phyloP scores from a whole-genome alignment of 2,797 vertebrate genomes.

The Pangasius sanitwongsei region DNA sequence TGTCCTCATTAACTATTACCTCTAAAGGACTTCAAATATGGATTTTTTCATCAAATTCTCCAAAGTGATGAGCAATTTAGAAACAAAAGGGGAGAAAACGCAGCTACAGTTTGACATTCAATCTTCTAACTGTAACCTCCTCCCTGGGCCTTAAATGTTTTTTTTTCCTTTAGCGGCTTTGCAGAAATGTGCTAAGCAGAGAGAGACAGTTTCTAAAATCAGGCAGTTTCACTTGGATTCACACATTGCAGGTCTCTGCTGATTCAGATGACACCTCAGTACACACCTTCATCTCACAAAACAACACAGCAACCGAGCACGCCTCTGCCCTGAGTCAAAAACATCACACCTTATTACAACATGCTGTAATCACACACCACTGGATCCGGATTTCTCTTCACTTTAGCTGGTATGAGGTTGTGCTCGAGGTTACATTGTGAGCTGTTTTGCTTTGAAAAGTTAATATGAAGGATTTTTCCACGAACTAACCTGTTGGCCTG shows the following conservation, averaged over 20 bases:
- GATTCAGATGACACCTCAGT: conserved; percentile 51
- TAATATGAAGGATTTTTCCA: not conserved
- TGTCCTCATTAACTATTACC: conserved; percentile 19
- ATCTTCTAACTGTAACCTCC: conserved; percentile 24
- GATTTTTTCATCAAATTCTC: conserved; percentile 29
- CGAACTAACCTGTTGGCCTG: conserved; percentile 89
- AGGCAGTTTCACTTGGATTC: conserved; percentile 49
- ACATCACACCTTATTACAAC: conserved; percentile 37
- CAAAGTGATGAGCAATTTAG: conserved; percentile 39
- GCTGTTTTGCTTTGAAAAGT: not conserved
- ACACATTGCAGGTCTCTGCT: conserved; percentile 45
- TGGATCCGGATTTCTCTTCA: conserved; percentile 19
- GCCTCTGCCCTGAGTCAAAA: conserved; percentile 35
- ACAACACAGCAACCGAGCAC: conserved; percentile 48
- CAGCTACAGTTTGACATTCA: conserved; percentile 28
- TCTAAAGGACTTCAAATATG: conserved; percentile 24
- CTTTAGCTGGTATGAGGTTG: not conserved
- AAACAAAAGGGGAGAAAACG: conserved; percentile 33
- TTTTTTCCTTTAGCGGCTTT: conserved; percentile 11
- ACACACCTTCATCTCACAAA: conserved; percentile 41
- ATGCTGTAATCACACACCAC: conserved; percentile 26
- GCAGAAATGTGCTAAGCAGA: conserved; percentile 48
- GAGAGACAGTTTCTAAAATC: conserved; percentile 39
- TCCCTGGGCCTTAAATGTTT: conserved; percentile 2
- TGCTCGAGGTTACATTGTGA: not conserved